These are phyloP conservation scores for Argya squamiceps DNA, from an alignment of 2,797 vertebrate genomes.

Conservation along the genomic window DNA sequence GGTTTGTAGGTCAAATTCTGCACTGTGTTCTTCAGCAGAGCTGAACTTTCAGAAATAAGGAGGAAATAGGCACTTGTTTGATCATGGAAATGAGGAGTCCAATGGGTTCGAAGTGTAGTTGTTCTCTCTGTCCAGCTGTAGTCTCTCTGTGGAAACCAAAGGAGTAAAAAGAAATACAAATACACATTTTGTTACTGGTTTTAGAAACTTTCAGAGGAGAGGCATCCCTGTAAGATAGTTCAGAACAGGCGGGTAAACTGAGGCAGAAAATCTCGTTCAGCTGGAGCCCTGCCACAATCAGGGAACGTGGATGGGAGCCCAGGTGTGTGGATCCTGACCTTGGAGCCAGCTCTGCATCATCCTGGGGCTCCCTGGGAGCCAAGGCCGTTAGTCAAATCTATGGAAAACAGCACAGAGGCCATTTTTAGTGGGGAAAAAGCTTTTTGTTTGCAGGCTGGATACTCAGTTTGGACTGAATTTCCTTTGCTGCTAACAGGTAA, in stretches of 20 bases:
- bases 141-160: not conserved
- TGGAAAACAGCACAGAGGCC: not conserved
- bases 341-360: not conserved
- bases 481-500: not conserved
- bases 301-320: not conserved
- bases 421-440: not conserved
- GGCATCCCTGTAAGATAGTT: not conserved
- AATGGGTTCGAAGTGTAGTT: not conserved
- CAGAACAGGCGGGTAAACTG: not conserved
- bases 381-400: not conserved
- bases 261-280: not conserved
- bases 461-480: not conserved
- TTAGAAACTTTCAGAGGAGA: not conserved
- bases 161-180: not conserved
- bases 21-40: not conserved
- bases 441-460: not conserved
- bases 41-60: not conserved
- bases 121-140: not conserved
- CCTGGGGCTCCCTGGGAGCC: not conserved
- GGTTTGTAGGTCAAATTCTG: not conserved
- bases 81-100: not conserved
- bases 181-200: not conserved
- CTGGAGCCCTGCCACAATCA: accelerated
- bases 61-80: not conserved
- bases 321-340: not conserved